A percentile compares a stretch with the other conserved stretches of the same genome.
phyloP scores from a whole-genome alignment of 2,113 vertebrate species.

The Anhinga anhinga region DNA sequence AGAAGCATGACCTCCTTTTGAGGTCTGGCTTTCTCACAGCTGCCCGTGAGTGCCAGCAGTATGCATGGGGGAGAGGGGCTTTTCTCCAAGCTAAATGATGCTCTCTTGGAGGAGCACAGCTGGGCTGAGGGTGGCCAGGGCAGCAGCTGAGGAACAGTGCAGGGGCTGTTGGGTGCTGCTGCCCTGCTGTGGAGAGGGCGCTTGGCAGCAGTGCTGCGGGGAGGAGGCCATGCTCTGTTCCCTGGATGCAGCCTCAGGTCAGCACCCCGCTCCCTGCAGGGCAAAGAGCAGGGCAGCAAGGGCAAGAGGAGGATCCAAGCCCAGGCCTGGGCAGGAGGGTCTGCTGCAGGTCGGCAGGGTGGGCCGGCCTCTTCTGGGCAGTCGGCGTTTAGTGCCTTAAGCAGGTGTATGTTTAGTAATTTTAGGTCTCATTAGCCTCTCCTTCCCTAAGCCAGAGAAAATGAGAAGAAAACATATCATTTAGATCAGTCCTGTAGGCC shows the following conservation, averaged over 20 bases:
- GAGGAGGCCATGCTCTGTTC: fast-evolving
- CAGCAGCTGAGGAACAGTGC: not conserved
- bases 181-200: too few species aligned
- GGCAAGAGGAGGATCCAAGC: not conserved
- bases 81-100: not conserved
- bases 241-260: not conserved
- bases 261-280: fast-evolving
- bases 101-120: not conserved
- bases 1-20: not conserved
- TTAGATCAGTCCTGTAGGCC: not conserved
- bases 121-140: fast-evolving
- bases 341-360: too few species aligned
- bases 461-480: not conserved
- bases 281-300: too few species aligned
- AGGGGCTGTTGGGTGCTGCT: not conserved
- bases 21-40: not conserved
- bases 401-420: not conserved
- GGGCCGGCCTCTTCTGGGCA: not conserved
- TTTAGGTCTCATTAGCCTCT: too few species aligned
- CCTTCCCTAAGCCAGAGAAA: not conserved
- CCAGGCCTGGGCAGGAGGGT: too few species aligned
- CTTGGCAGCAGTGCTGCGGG: too few species aligned
- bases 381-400: too few species aligned
- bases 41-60: not conserved
- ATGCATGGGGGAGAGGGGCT: fast-evolving